A percentile compares a stretch with the other conserved stretches of the same genome.
These are phyloP conservation scores for Eudyptes chrysolophus DNA, from an alignment of 2,113 vertebrate genomes.

Conservation along the genomic window DNA sequence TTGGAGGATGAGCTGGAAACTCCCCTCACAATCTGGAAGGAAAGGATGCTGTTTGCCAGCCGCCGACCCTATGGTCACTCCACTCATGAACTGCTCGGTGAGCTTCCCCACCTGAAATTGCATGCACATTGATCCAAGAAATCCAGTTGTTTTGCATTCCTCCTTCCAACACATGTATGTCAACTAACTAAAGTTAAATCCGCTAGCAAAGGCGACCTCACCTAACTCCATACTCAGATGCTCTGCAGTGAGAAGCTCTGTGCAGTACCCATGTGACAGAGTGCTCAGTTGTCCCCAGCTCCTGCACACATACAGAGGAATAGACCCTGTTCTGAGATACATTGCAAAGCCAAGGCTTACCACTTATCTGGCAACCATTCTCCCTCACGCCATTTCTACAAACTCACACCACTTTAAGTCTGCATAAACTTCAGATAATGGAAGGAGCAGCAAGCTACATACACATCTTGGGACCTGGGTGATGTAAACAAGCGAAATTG, in stretches of 20 bases:
- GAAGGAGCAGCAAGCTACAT: neutral
- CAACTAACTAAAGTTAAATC: neutral
- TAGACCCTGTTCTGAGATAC: neutral
- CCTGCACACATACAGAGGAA: neutral
- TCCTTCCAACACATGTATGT: neutral
- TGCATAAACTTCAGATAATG: accelerated
- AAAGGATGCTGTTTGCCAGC: neutral
- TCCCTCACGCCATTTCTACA: neutral
- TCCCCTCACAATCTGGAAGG: neutral
- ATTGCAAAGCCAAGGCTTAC: neutral
- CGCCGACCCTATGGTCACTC: accelerated
- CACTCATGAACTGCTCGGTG: neutral
- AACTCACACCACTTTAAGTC: neutral
- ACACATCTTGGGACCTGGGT: accelerated
- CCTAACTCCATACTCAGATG: neutral
- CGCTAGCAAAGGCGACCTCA: neutral
- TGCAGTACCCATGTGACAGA: neutral
- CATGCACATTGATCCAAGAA: neutral
- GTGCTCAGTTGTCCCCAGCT: neutral
- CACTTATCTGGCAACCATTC: neutral
- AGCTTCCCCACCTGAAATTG: neutral
- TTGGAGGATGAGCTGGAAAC: neutral
- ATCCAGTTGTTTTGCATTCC: neutral
- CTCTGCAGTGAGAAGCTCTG: neutral
- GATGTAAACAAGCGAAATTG: neutral